A percentile compares a stretch with the other conserved stretches of the same genome.
Conservation (phyloP, 2,113 vertebrate genomes). For the Solea senegalensis region DNA sequence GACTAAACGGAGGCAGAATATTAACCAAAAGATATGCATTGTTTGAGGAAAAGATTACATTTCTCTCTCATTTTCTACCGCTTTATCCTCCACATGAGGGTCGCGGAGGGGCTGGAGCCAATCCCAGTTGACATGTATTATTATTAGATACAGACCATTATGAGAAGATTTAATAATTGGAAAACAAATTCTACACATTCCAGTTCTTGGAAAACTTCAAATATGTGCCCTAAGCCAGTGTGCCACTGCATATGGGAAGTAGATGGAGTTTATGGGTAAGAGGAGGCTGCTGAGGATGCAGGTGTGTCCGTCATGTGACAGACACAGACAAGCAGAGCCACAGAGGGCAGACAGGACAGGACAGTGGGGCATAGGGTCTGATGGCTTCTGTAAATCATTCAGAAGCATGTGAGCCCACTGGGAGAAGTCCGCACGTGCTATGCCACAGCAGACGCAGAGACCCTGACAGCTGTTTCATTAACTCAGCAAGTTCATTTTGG, state of each 20-base stretch:
- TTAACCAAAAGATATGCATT: too few species aligned
- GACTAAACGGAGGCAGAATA: too few species aligned
- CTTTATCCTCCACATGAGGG: too few species aligned
- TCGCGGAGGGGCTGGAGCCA: too few species aligned
- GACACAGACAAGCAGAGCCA: conserved; percentile 1
- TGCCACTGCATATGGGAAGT: conserved; percentile 41
- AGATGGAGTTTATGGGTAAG: conserved; percentile 19
- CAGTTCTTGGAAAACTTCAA: too few species aligned
- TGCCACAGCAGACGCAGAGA: conserved; percentile 5
- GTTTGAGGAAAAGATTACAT: too few species aligned
- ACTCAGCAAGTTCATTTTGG: conserved; percentile 3
- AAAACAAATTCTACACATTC: too few species aligned
- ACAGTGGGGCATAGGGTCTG: conserved; percentile 31
- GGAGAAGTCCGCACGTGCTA: conserved; percentile 53
- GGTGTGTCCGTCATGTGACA: conserved; percentile 81
- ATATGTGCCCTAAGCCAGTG: background rate
- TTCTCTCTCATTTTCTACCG: too few species aligned
- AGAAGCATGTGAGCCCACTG: conserved; percentile 54
- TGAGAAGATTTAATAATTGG: background rate
- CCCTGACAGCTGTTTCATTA: conserved; percentile 10
- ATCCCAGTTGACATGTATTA: too few species aligned
- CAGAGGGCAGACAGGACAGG: conserved; percentile 41
- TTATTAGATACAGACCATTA: background rate
- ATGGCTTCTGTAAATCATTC: conserved; percentile 51
- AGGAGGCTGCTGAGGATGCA: conserved; percentile 72